Percentiles rank a stretch among this genome's conserved stretches.
These are phyloP conservation scores for Amphipyra tragopoginis DNA, from an alignment of 2,888 invertebrate species.

Conservation along the genomic window DNA sequence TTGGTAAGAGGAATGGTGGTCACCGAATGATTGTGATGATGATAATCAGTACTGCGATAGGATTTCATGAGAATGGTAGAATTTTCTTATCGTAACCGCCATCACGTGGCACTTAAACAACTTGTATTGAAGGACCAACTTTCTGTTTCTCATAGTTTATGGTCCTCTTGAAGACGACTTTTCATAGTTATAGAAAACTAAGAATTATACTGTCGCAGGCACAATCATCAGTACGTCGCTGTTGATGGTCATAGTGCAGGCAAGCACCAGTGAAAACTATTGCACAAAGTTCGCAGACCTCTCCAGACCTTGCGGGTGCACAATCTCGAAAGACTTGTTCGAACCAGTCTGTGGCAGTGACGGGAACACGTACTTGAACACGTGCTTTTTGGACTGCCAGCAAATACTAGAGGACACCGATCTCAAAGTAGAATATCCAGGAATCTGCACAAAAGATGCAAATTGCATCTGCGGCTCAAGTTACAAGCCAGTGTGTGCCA, in stretches of 20 bases:
- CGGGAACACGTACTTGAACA: constrained; percentile 91
- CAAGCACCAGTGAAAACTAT: not conserved
- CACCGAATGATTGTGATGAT: too few species aligned
- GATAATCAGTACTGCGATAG: not conserved
- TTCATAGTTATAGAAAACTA: too few species aligned
- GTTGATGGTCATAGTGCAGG: constrained; percentile 1
- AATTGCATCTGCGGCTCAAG: constrained; percentile 10
- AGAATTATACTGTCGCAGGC: constrained; percentile 15
- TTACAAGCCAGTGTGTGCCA: constrained; percentile 90
- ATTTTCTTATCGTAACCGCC: not conserved
- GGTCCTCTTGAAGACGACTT: not conserved
- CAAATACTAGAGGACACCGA: not conserved
- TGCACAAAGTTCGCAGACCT: constrained; percentile 18
- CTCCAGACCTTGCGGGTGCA: constrained; percentile 31
- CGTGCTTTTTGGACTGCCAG: constrained; percentile 63
- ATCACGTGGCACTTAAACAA: not conserved
- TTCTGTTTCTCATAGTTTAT: not conserved
- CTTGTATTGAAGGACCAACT: not conserved
- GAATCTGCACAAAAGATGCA: constrained; percentile 11
- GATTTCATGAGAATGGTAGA: not conserved
- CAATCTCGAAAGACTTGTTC: constrained; percentile 12
- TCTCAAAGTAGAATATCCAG: constrained; percentile 9
- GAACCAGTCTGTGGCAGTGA: constrained; percentile 92
- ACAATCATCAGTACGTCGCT: constrained; percentile 8
- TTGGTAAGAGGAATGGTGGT: too few species aligned